Base-by-base conservation (phyloP, 2,888 invertebrate genomes). In the Cenopis cana region DNA sequence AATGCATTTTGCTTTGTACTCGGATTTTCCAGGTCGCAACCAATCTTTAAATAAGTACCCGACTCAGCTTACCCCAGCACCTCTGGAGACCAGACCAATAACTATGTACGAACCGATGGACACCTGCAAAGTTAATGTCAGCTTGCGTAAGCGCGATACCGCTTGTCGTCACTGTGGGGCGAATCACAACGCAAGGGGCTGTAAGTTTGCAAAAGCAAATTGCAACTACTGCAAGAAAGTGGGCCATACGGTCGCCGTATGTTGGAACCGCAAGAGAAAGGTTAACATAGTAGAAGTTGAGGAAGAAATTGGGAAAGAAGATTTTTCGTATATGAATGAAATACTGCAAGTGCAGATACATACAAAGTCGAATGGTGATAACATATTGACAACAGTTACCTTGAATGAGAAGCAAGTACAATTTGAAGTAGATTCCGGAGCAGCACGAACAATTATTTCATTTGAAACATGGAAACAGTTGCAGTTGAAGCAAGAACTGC, bases 111-210 rank as follows among this genome's bases (percentile, higher is more conserved):
- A 55, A 55, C 29, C 55, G 14, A 55, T 55, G 55, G 55, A 55
- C 55, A 55, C 55, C 24, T 29, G 29, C 12, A n/a, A 14, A 6
- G 29, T 55, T 14, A 55, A 55, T 14, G 24, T 55, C 24, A 29
- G 29, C 55, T 55, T n/a, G 55, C 55, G 55, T 6, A 55, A 55
- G 24, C 55, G 55, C 55, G 55, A 55, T 29, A 55, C 55, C 29
- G 55, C 55, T 29, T 55, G 55, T 55, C 55, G 55, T 14, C 55
- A 55, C 55, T 55, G 55, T n/a, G 55, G 55, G 29, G 55, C 55
- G 55, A 55, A 55, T 12, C 55, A 55, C 14, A 55, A 55, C 29
- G 2, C n/a, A n/a, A n/a, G 29, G 14, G 29, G 24, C 2, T 55
- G 55, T 55, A 55, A 55, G 20, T 55, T 55, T 38, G 38, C 38